Evolutionary conservation across 2,113 vertebrate genomes (phyloP), one percentile per base, ranked within the genome.

Genomic region (Crotalus helleri): DNA sequence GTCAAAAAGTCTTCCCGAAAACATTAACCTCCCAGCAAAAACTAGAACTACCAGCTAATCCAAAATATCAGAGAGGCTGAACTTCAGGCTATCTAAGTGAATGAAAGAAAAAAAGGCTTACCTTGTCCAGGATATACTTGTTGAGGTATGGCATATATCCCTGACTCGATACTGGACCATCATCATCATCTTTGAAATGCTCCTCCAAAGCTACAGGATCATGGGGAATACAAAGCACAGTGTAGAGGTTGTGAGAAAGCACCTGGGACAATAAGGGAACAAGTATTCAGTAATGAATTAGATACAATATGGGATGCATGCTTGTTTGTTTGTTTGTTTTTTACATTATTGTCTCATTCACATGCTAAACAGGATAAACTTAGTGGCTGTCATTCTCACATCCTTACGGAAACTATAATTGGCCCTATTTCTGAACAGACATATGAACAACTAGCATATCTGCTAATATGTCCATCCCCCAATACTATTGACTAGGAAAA

Each of bases 71-170:
- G 33, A 87, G 57, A 44, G 7, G 8, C 26, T 23, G 49, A 53
- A 23, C 29, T 61, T 61, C 44, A 92, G 58, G 46, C n/a, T 49
- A n/a, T 44, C 12, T n/a, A 44, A 89, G 46, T 44, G 3, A 90
- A 51, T 81, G 74, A 33, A 0, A 0, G 49, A 3, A 15, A 24
- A 0, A 54, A n/a, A 93, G n/a, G 1, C 96, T 94, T 93, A 98
- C 98, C 98, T 98, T 98, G 87, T 98, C 98, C 93, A 98, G 96
- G 96, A 98, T 98, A 95, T 98, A 98, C 92, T 98, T 98, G 96
- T 98, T 98, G 96, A 98, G 97, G 96, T 99, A 99, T 9, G 99
- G 99, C 99, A 99, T 99, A 94, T 99, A 99, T 8, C 99, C 99
- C 96, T 99, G 99, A 97, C 99, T 99, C 96, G 99, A 99, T 87